Evolutionary conservation across 2,113 vertebrate species (phyloP).

Genomic region (Pelobates fuscus): DNA sequence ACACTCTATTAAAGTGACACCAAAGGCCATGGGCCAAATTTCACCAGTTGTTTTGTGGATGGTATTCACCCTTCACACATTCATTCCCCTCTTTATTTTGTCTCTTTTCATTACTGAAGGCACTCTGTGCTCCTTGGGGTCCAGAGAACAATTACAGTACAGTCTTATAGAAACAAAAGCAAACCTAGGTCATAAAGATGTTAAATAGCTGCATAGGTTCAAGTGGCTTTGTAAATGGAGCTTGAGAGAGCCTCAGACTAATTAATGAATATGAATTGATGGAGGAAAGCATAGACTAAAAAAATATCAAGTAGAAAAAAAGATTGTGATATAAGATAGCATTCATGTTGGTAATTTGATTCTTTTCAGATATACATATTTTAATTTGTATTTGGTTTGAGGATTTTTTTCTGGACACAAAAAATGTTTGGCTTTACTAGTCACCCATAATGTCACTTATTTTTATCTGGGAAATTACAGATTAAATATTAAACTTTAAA

Average conservation of each 20-base stretch:
- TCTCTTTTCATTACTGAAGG: slow-evolving; percentile 86
- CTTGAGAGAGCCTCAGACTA: slow-evolving; percentile 80
- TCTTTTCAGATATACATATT: too few relatives aligned
- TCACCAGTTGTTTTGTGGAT: slow-evolving; percentile 87
- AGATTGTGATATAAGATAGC: too few relatives aligned
- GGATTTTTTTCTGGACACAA: too few relatives aligned
- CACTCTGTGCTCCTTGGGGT: slow-evolving; percentile 78
- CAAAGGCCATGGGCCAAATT: slow-evolving; percentile 88
- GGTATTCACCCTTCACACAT: slow-evolving; percentile 97
- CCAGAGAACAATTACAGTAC: slow-evolving; percentile 84
- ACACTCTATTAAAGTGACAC: slow-evolving; percentile 99
- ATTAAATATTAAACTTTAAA: too few relatives aligned
- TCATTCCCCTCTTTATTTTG: slow-evolving; percentile 96
- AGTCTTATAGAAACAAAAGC: slow-evolving; percentile 86
- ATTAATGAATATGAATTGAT: slow-evolving; percentile 82
- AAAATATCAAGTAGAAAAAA: neutral
- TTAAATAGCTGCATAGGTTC: slow-evolving; percentile 86
- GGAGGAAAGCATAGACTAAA: slow-evolving; percentile 57
- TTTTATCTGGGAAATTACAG: too few relatives aligned
- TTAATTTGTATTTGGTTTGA: too few relatives aligned
- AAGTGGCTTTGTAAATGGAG: slow-evolving; percentile 89
- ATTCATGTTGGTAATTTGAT: too few relatives aligned
- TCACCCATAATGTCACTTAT: too few relatives aligned
- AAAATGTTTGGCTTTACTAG: too few relatives aligned
- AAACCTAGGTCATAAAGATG: slow-evolving; percentile 96